phyloP scores from a whole-genome alignment of 2,888 invertebrate species.

The Parthenolecanium corni region DNA sequence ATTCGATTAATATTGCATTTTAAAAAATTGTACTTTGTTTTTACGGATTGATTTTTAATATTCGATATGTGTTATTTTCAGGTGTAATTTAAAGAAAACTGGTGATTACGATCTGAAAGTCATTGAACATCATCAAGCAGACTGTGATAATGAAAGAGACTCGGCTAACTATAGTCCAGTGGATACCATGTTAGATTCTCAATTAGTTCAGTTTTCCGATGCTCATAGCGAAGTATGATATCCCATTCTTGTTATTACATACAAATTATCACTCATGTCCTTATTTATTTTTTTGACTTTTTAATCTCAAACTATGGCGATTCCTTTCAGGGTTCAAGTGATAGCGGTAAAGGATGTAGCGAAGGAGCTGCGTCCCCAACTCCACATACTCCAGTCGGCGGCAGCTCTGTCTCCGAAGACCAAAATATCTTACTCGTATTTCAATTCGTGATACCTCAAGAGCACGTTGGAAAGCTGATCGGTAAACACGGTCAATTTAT shows the following conservation, averaged over 20 bases:
- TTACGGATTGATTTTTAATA: background rate
- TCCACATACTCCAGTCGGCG: slow-evolving; percentile 42
- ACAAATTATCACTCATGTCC: background rate
- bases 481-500: slow-evolving; percentile 72
- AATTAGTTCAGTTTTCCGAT: slow-evolving; percentile 48
- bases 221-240: slow-evolving; percentile 52
- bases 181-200: slow-evolving; percentile 47
- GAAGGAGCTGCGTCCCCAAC: slow-evolving; percentile 56
- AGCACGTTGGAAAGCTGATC: slow-evolving; percentile 73
- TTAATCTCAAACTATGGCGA: background rate
- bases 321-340: slow-evolving; percentile 54
- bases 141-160: slow-evolving; percentile 42
- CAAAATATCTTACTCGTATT: slow-evolving; percentile 42
- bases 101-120: slow-evolving; percentile 21
- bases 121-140: slow-evolving; percentile 22
- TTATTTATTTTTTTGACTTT: background rate
- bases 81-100: slow-evolving; percentile 21
- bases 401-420: slow-evolving; percentile 38
- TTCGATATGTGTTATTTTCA: background rate
- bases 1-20: too few species aligned
- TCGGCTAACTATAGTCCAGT: slow-evolving; percentile 65
- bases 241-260: background rate
- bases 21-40: background rate
- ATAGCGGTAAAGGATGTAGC: slow-evolving; percentile 71
- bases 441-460: slow-evolving; percentile 63